Evolutionary conservation across 1,140 invertebrate genomes (phyloP), one percentile per base, ranked within the genome.

Genomic region (Nilaparvata lugens): DNA sequence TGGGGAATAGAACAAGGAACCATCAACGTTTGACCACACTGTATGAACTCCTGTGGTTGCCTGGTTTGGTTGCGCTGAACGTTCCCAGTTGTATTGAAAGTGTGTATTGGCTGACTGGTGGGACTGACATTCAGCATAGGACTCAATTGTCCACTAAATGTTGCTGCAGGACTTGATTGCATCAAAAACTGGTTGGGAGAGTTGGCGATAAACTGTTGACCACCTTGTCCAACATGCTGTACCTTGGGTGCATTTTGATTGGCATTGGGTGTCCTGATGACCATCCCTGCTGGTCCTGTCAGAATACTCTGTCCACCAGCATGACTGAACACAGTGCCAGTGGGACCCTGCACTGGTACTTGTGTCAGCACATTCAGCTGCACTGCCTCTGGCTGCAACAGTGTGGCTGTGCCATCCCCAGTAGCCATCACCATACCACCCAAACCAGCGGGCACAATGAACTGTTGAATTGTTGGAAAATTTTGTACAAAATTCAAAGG

Each of bases 401-500:
- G 74, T 0, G 78, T 79, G 0, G 84, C 81, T 1, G 85, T 84
- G 1, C 82, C 82, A 66, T 87, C 82, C 24, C 86, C 80, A 35
- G 68, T 64, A 21, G 87, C 81, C 86, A 84, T 83, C 51, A 88
- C 80, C 80, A 91, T 81, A 62, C 88, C 79, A 1, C 87, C 86
- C 1, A 89, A 71, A 65, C 88, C 87, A 2, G 89, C 86, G 3
- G 89, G 88, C 51, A 91, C 83, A 52, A 91, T 84, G 66, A 91
- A 86, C 67, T 91, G 88, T 67, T 91, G 89, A 56, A 89, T 87
- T 0, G 85, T 82, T 0, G 85, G 85, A 68, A 89, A 85, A 70
- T 89, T 88, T 62, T 86, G 84, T 48, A 88, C 83, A 60, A 88
- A 72, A 76, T 90, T 91, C 14, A 91, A 85, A 1, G 89, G 88